phyloP scores from a whole-genome alignment of 2,113 vertebrate species.

The Labrus mixtus region DNA sequence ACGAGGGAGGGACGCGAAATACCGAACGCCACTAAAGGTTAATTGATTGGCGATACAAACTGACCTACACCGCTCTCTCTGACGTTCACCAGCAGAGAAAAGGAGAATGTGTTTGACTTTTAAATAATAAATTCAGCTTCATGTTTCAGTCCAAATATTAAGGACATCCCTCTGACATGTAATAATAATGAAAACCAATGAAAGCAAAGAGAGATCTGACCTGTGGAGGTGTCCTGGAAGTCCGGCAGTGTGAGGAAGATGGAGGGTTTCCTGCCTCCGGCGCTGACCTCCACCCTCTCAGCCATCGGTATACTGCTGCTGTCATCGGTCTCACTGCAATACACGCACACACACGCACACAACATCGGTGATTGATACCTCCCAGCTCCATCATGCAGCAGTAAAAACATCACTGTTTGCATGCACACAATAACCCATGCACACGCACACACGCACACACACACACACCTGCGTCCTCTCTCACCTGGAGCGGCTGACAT shows the following conservation, averaged over 20 bases:
- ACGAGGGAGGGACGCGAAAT: background rate
- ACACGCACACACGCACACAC: constrained; percentile 32
- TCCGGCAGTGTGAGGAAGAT: constrained; percentile 92
- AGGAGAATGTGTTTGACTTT: constrained; percentile 25
- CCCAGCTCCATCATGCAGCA: too few relatives aligned
- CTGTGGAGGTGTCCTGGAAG: constrained; percentile 90
- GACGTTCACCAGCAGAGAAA: constrained; percentile 39
- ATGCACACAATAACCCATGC: constrained; percentile 21
- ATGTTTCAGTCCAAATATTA: constrained; percentile 17
- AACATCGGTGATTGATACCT: too few relatives aligned
- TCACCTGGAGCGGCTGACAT: constrained; percentile 89
- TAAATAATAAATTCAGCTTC: constrained; percentile 37
- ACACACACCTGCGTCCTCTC: constrained; percentile 4
- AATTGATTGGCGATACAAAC: constrained; percentile 23
- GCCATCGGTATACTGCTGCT: constrained; percentile 86
- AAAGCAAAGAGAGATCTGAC: constrained; percentile 78
- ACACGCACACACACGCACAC: constrained; percentile 23
- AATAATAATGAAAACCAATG: background rate
- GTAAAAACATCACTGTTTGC: too few relatives aligned
- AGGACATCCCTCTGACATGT: background rate
- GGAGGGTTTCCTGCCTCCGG: constrained; percentile 84
- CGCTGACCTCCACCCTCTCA: constrained; percentile 81
- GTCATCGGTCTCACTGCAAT: constrained; percentile 92
- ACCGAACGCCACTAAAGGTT: constrained; percentile 15
- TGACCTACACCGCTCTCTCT: constrained; percentile 33